A percentile compares a stretch with the other conserved stretches of the same genome.
Conservation (phyloP, 2,797 vertebrate genomes). For the Dicrostonyx torquatus region DNA sequence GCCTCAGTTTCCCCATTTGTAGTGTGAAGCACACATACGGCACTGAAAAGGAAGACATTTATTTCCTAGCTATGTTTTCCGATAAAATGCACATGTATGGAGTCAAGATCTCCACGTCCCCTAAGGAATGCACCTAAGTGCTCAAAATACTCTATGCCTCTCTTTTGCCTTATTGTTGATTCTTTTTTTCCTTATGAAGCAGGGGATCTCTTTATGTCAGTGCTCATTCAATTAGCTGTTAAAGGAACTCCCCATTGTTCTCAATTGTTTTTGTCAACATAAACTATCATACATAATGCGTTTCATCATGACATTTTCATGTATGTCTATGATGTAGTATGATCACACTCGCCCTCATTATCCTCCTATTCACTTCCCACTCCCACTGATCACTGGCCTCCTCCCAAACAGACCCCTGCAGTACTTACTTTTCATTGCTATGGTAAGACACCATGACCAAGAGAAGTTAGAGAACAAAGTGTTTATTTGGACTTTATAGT, state of each 20-base stretch:
- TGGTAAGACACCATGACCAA: neutral
- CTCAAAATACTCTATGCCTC: slow-evolving; percentile 26
- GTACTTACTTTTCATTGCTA: neutral
- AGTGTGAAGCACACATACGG: neutral
- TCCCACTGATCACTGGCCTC: neutral
- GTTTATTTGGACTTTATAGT: neutral
- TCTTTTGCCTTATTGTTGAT: slow-evolving; percentile 65
- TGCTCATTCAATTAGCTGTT: slow-evolving; percentile 67
- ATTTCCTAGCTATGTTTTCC: slow-evolving; percentile 68
- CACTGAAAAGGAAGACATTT: slow-evolving; percentile 50
- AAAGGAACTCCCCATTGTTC: slow-evolving; percentile 62
- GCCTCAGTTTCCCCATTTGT: neutral
- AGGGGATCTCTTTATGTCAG: slow-evolving; percentile 49
- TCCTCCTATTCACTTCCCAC: neutral
- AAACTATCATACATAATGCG: neutral
- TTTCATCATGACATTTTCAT: neutral
- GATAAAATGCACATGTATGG: slow-evolving; percentile 62
- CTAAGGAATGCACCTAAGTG: slow-evolving; percentile 26
- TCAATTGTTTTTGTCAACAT: neutral
- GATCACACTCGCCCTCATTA: too few relatives aligned
- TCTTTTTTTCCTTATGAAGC: slow-evolving; percentile 51
- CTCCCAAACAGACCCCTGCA: neutral
- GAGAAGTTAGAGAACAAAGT: neutral
- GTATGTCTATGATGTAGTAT: neutral
- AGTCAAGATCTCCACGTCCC: neutral